A percentile compares a stretch with the other conserved stretches of the same genome.
Evolutionary conservation across 2,797 vertebrate species (phyloP).

Genomic region (Malurus splendens): DNA sequence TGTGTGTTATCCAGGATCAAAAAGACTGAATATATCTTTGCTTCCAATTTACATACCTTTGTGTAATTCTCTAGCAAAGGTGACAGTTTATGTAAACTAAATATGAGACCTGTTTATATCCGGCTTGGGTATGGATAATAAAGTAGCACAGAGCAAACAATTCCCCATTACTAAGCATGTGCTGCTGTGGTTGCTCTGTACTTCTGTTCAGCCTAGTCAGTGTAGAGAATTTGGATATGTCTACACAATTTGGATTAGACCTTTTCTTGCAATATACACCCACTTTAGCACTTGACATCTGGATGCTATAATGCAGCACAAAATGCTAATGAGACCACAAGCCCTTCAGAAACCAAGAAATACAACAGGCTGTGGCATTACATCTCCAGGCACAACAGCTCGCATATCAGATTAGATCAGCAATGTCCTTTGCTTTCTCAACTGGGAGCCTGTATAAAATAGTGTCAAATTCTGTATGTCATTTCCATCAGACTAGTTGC

Average conservation of each 20-base stretch:
- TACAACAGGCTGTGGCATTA: not conserved
- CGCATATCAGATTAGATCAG: not conserved
- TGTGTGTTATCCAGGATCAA: not conserved
- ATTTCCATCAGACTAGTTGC: not conserved
- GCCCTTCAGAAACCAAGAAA: not conserved
- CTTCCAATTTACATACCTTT: not conserved
- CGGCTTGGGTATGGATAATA: not conserved
- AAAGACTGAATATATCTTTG: not conserved
- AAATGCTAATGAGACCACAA: not conserved
- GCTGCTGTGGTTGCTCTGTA: not conserved
- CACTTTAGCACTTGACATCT: slow-evolving; percentile 4
- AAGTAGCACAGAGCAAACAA: not conserved
- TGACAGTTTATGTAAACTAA: not conserved
- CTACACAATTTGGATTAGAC: not conserved
- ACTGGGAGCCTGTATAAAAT: not conserved
- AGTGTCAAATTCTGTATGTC: not conserved
- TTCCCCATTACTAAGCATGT: not conserved
- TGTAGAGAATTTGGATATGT: not conserved
- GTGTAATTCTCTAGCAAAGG: not conserved
- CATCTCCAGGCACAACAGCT: not conserved
- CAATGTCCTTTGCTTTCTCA: not conserved
- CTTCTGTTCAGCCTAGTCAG: not conserved
- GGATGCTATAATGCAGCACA: not conserved
- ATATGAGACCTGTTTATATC: not conserved
- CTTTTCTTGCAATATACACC: not conserved